Evolutionary conservation across 2,888 invertebrate species (phyloP), one percentile per base, ranked within the genome.

Genomic region (Drosophila mimica): DNA sequence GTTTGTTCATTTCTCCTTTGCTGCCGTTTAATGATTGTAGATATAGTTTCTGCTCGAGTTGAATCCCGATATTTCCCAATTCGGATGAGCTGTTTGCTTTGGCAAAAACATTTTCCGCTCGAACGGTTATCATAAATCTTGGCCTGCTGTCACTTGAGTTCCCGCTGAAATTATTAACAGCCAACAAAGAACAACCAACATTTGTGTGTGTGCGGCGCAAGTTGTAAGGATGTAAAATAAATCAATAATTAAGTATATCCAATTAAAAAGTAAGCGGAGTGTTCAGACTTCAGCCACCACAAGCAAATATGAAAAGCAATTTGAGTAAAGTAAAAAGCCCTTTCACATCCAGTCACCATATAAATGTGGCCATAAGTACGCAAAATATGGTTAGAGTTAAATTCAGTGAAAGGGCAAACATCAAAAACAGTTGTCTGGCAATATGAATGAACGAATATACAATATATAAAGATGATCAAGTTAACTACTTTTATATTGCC

Each of bases 51-150:
- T 30, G 48, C 20, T 57, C 46, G 30, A 56, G 48, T 34, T 62
- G 62, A 46, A 49, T 40, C 30, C 65, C n/a, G 34, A 52, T 28
- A 52, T 57, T 58, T 48, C 11, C 46, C 43, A 67, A 52, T 28
- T 74, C 70, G 68, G 68, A 48, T 69, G 49, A 38, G 63, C 52
- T 61, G 73, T 74, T 82, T 75, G 58, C 66, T 31, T 48, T 28
- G 30, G 11, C 56, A 67, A 28, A 75, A 70, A 75, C 65, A 79
- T 84, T 87, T 82, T 69, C 53, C 72, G 69, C 74, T 60, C 62
- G 71, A 89, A 72, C 61, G 81, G 71, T 64, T 81, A 73, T 74
- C 81, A 79, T 84, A 82, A 87, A 89, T 87, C 89, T 82, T 68
- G 62, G 53, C 62, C 56, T 48, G 46, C 38, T 68, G 46, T 51